A percentile compares a stretch with the other conserved stretches of the same genome.
phyloP scores from a whole-genome alignment of 2,888 invertebrate species.

The Nymphalis urticae region DNA sequence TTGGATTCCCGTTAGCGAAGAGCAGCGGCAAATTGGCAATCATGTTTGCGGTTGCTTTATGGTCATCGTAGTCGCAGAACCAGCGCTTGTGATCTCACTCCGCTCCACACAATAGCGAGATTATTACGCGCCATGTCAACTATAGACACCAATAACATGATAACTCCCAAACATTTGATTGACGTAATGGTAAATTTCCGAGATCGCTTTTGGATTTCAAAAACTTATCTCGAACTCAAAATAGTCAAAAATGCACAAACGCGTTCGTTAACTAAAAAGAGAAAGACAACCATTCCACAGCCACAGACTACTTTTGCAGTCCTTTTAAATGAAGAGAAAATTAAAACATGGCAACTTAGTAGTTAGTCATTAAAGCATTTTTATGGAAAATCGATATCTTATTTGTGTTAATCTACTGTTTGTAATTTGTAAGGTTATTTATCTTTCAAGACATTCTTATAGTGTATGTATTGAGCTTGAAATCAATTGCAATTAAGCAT shows the following conservation, averaged over 20 bases:
- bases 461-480: no score
- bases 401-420: neutral
- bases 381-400: neutral
- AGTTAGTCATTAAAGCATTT: neutral
- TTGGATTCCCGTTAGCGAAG: slow-evolving; percentile 87
- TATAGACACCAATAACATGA: slow-evolving; percentile 45
- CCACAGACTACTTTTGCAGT: slow-evolving; percentile 46
- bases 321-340: neutral
- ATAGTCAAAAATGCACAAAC: slow-evolving; percentile 60
- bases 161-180: slow-evolving; percentile 48
- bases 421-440: no score
- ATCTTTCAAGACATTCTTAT: no score
- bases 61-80: slow-evolving; percentile 71
- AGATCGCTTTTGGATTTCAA: slow-evolving; percentile 29
- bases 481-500: no score
- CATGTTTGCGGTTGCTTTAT: slow-evolving; percentile 77
- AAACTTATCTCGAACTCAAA: slow-evolving; percentile 48
- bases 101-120: slow-evolving; percentile 64
- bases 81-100: slow-evolving; percentile 69
- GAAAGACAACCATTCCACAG: slow-evolving; percentile 53
- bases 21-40: slow-evolving; percentile 88
- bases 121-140: slow-evolving; percentile 54
- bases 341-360: slow-evolving; percentile 9
- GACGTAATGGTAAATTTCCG: slow-evolving; percentile 36
- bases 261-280: slow-evolving; percentile 64